phyloP scores from a whole-genome alignment of 2,797 vertebrate species.

The Erethizon dorsatum region DNA sequence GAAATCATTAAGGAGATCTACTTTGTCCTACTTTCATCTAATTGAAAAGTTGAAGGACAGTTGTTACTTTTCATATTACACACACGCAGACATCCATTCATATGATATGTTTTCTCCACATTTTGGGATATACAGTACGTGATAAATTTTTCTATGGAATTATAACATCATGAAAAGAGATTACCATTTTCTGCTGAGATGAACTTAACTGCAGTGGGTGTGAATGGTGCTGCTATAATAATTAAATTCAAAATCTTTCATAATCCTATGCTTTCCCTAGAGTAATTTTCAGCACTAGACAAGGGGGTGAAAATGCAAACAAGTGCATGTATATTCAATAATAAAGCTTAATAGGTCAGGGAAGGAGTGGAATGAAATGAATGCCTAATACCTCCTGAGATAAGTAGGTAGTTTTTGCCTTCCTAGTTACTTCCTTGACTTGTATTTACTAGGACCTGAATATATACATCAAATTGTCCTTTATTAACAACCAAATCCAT shows the following conservation, averaged over 20 bases:
- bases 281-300: constrained; percentile 87
- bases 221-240: constrained; percentile 86
- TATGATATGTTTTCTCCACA: neutral
- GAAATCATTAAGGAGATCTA: constrained; percentile 34
- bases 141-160: constrained; percentile 81
- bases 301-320: constrained; percentile 89
- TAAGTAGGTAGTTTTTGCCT: constrained; percentile 53
- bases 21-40: constrained; percentile 76
- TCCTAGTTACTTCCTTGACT: constrained; percentile 83
- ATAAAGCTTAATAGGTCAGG: constrained; percentile 86
- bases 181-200: constrained; percentile 83
- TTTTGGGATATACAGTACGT: constrained; percentile 47
- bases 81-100: neutral
- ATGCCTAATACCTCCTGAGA: constrained; percentile 84
- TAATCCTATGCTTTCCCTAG: constrained; percentile 86
- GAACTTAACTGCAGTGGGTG: constrained; percentile 65
- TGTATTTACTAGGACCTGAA: constrained; percentile 79
- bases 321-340: constrained; percentile 88
- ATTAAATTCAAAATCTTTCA: constrained; percentile 88
- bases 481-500: constrained; percentile 76
- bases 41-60: constrained; percentile 13
- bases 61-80: neutral
- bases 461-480: constrained; percentile 60
- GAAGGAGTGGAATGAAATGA: constrained; percentile 86
- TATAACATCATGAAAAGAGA: constrained; percentile 83